phyloP scores from a whole-genome alignment of 2,888 invertebrate species.

The Hemaris fuciformis region DNA sequence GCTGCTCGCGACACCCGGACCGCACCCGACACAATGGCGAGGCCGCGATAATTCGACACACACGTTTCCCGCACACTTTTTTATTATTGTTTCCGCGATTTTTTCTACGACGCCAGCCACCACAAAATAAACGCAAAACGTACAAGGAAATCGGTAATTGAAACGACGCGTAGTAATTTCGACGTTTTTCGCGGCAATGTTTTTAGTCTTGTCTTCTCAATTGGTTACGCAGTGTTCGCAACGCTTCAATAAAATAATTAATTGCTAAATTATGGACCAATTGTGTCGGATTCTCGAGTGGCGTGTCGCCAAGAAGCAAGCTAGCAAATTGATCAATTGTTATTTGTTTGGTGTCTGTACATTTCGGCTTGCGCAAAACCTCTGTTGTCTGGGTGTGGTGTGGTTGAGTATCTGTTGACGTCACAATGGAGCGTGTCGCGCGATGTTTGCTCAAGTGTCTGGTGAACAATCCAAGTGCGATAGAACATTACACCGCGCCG shows the following conservation, averaged over 20 bases:
- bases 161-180: background rate
- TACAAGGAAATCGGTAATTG: background rate
- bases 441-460: conserved; percentile 59
- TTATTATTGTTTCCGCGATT: conserved; percentile 37
- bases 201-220: background rate
- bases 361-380: background rate
- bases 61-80: conserved; percentile 37
- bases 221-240: background rate
- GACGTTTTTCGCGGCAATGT: background rate
- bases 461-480: conserved; percentile 46
- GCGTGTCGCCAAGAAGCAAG: background rate
- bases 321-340: background rate
- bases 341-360: background rate
- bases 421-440: conserved; percentile 59
- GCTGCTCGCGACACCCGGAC: conserved; percentile 30
- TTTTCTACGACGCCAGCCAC: conserved; percentile 15
- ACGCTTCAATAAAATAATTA: background rate
- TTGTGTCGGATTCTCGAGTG: background rate
- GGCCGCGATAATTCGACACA: conserved; percentile 48
- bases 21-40: conserved; percentile 47
- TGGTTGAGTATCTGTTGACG: conserved; percentile 16
- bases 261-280: background rate
- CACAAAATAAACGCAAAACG: background rate
- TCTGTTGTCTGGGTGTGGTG: background rate
- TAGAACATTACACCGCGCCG: conserved; percentile 1